Conservation (phyloP, 2,113 vertebrate genomes). For the Tachysurus vachellii region DNA sequence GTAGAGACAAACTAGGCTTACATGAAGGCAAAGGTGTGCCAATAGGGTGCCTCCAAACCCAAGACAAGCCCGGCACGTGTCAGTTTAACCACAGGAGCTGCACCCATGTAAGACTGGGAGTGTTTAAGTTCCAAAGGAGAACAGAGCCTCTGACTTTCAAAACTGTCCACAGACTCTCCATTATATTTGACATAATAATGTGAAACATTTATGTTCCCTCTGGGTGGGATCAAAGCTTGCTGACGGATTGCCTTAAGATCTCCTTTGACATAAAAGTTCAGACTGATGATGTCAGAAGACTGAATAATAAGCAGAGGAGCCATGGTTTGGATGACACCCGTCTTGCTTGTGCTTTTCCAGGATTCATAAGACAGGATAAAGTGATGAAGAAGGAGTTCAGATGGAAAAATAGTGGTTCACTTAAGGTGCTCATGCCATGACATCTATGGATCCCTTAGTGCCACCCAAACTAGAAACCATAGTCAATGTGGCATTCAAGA, state of each 20-base stretch:
- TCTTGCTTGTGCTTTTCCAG: neutral
- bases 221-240: conserved; percentile 8
- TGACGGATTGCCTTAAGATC: conserved; percentile 5
- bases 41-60: conserved; percentile 37
- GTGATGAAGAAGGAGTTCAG: neutral
- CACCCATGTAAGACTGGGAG: conserved; percentile 16
- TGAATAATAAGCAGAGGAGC: conserved; percentile 19
- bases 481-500: conserved; percentile 31
- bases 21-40: conserved; percentile 39
- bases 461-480: neutral
- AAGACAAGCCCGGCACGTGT: conserved; percentile 45
- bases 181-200: conserved; percentile 5
- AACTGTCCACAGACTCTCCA: conserved; percentile 9
- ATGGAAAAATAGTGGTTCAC: conserved; percentile 15
- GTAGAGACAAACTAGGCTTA: conserved; percentile 47
- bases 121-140: conserved; percentile 6
- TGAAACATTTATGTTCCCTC: conserved; percentile 13
- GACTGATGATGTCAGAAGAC: conserved; percentile 11
- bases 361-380: neutral
- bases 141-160: conserved; percentile 15
- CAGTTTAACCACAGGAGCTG: conserved; percentile 38
- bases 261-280: conserved; percentile 13
- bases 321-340: conserved; percentile 24
- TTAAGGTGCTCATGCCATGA: neutral
- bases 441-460: neutral